Conservation (phyloP, 1,140 invertebrate genomes). For the Druon quercuslanigerum region DNA sequence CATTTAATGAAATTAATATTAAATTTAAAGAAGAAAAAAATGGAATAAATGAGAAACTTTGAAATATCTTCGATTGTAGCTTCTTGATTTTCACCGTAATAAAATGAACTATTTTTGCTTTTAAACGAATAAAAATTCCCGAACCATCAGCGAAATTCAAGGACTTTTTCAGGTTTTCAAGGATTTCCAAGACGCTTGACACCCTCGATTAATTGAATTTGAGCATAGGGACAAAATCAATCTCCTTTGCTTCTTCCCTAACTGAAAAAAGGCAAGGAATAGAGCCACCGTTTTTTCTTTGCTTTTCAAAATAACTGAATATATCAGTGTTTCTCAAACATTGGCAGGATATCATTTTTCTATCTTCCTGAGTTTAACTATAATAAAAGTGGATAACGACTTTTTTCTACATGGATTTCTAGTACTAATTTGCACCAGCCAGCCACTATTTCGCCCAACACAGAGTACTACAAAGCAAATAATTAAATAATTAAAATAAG, state of each 20-base stretch:
- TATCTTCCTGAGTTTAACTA: conserved; percentile 48
- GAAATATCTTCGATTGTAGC: too few species aligned
- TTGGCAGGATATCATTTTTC: conserved; percentile 61
- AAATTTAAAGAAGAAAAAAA: too few species aligned
- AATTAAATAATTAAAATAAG: conserved; percentile 32
- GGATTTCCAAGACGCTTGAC: too few species aligned
- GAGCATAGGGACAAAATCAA: not conserved
- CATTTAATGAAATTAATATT: too few species aligned
- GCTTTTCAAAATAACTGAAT: conserved; percentile 54
- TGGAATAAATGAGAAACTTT: too few species aligned
- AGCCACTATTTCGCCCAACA: conserved; percentile 52
- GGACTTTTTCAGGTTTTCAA: too few species aligned
- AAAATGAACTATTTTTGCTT: too few species aligned
- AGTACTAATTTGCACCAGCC: conserved; percentile 43
- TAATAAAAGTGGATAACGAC: conserved; percentile 34
- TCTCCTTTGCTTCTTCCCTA: not conserved
- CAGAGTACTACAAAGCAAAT: conserved; percentile 42
- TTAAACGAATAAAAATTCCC: too few species aligned
- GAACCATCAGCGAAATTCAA: too few species aligned
- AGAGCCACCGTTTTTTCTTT: conserved; percentile 63
- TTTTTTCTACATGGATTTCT: conserved; percentile 34
- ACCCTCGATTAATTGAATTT: too few species aligned
- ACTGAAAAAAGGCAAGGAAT: conserved; percentile 49
- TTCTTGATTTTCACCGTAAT: too few species aligned
- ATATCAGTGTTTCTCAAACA: conserved; percentile 72